Evolutionary conservation across 2,113 vertebrate genomes (phyloP).

Genomic region (Hippolais icterina): DNA sequence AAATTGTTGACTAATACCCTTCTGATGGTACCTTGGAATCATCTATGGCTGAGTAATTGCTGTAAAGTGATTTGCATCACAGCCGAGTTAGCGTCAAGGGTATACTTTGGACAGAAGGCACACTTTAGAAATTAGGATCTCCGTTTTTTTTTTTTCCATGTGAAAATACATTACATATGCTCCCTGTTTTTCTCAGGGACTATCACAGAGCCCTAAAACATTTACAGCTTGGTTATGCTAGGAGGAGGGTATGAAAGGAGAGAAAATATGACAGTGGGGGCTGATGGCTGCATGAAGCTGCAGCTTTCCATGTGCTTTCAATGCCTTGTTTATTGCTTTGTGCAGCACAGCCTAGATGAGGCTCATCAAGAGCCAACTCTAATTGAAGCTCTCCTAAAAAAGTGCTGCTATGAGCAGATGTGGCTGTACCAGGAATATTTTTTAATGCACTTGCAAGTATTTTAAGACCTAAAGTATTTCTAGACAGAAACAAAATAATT

Average conservation of each 20-base stretch:
- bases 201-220: constrained; percentile 62
- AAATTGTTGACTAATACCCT: constrained; percentile 68
- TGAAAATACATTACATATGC: constrained; percentile 73
- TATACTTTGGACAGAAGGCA: constrained; percentile 71
- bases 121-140: constrained; percentile 65
- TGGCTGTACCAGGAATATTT: not conserved
- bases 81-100: constrained; percentile 59
- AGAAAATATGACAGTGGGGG: constrained; percentile 29
- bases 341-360: constrained; percentile 22
- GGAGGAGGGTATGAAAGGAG: not conserved
- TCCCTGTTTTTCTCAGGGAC: constrained; percentile 71
- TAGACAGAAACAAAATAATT: not conserved
- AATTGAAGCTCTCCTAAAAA: constrained; percentile 55
- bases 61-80: constrained; percentile 69
- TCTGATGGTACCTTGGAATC: constrained; percentile 55
- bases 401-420: constrained; percentile 39
- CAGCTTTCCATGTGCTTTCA: constrained; percentile 5
- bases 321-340: constrained; percentile 12
- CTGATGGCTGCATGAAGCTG: constrained; percentile 26
- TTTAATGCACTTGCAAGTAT: constrained; percentile 11
- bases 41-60: constrained; percentile 68
- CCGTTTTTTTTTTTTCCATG: constrained; percentile 19
- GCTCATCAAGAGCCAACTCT: constrained; percentile 48
- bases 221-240: constrained; percentile 55
- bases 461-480: constrained; percentile 18